These are phyloP conservation scores for Nicator chloris DNA, from an alignment of 2,113 vertebrate genomes.

Conservation along the genomic window DNA sequence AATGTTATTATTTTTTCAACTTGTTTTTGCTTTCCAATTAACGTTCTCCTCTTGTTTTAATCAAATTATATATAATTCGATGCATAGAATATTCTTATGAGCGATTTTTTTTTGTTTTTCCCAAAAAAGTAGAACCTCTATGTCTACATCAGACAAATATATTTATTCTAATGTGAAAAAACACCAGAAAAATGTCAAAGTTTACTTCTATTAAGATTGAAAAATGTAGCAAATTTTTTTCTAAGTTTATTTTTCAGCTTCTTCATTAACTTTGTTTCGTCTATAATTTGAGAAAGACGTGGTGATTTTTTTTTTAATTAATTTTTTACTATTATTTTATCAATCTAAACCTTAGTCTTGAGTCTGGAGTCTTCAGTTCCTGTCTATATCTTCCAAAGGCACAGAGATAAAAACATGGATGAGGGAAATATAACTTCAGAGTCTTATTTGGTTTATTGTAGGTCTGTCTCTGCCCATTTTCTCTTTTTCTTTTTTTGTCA, in stretches of 20 bases:
- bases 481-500: not conserved
- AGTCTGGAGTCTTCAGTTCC: not conserved
- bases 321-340: not conserved
- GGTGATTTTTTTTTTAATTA: not conserved
- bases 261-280: not conserved
- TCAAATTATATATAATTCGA: not conserved
- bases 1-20: not conserved
- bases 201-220: not conserved
- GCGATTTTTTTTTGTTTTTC: not conserved
- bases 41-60: not conserved
- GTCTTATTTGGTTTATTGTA: not conserved
- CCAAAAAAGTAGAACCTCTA: not conserved
- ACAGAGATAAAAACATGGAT: not conserved
- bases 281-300: not conserved
- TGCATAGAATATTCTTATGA: not conserved
- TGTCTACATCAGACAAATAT: not conserved
- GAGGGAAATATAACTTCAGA: not conserved
- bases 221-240: not conserved
- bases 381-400: not conserved
- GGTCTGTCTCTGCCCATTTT: not conserved
- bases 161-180: not conserved
- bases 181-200: not conserved
- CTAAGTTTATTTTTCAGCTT: not conserved
- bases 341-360: not conserved
- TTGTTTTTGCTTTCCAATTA: not conserved